These are phyloP conservation scores for Dioctria rufipes DNA, from an alignment of 2,888 invertebrate genomes.

Conservation along the genomic window DNA sequence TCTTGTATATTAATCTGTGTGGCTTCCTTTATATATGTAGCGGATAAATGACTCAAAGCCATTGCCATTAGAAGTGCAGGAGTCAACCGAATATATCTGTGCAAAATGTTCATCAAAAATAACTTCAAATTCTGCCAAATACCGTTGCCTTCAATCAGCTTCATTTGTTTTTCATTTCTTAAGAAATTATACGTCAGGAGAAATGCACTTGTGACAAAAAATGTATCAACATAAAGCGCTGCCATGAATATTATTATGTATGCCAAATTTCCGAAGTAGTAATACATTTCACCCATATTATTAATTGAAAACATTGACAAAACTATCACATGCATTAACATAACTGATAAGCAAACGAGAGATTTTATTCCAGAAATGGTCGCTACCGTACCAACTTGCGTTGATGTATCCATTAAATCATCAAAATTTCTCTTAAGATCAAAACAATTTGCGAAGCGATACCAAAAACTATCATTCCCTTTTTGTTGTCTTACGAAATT, in stretches of 20 bases:
- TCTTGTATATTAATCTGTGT: background rate
- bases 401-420: background rate
- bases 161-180: constrained; percentile 4
- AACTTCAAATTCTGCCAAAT: background rate
- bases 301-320: background rate
- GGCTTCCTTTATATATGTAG: background rate
- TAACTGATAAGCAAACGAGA: background rate
- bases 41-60: constrained; percentile 19
- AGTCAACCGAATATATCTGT: constrained; percentile 15
- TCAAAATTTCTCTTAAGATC: background rate
- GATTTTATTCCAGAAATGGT: background rate
- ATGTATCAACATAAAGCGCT: background rate
- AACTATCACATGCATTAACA: background rate
- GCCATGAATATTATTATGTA: background rate
- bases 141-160: background rate
- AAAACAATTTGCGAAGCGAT: background rate
- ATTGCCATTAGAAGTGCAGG: background rate
- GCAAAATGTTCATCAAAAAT: background rate
- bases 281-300: background rate
- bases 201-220: constrained; percentile 23
- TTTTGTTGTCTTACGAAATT: background rate
- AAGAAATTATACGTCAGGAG: constrained; percentile 6
- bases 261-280: background rate
- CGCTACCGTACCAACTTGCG: background rate
- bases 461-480: too few relatives aligned